Percentiles rank a stretch among this genome's conserved stretches.
phyloP scores from a whole-genome alignment of 2,888 invertebrate genomes.

The Ecliptopera silaceata region DNA sequence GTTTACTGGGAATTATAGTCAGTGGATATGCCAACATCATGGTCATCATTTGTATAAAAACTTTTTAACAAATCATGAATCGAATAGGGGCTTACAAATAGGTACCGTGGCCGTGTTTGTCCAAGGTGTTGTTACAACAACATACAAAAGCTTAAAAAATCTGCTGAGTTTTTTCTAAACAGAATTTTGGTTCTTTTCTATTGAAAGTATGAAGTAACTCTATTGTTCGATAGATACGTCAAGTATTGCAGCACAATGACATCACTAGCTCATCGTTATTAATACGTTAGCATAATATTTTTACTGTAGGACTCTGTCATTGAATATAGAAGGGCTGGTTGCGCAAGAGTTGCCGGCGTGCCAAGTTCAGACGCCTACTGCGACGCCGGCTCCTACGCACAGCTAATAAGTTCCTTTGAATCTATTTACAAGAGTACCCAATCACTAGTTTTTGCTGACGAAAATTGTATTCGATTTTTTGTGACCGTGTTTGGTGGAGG shows the following conservation, averaged over 20 bases:
- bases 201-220: background rate
- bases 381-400: conserved; percentile 65
- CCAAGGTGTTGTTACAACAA: too few species aligned
- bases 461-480: background rate
- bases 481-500: too few species aligned
- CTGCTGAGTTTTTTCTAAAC: background rate
- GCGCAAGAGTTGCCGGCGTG: conserved; percentile 59
- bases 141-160: too few species aligned
- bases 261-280: conserved; percentile 20
- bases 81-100: too few species aligned
- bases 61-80: too few species aligned
- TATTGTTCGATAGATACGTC: conserved; percentile 17
- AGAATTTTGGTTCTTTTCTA: background rate
- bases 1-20: conserved; percentile 6
- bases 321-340: conserved; percentile 64
- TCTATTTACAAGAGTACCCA: conserved; percentile 38
- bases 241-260: conserved; percentile 10
- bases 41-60: too few species aligned
- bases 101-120: too few species aligned
- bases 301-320: conserved; percentile 36
- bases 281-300: conserved; percentile 19
- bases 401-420: conserved; percentile 43
- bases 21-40: background rate
- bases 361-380: conserved; percentile 71
- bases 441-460: conserved; percentile 8